Conservation (phyloP, 2,888 invertebrate species). For the Ophion obscuratus region DNA sequence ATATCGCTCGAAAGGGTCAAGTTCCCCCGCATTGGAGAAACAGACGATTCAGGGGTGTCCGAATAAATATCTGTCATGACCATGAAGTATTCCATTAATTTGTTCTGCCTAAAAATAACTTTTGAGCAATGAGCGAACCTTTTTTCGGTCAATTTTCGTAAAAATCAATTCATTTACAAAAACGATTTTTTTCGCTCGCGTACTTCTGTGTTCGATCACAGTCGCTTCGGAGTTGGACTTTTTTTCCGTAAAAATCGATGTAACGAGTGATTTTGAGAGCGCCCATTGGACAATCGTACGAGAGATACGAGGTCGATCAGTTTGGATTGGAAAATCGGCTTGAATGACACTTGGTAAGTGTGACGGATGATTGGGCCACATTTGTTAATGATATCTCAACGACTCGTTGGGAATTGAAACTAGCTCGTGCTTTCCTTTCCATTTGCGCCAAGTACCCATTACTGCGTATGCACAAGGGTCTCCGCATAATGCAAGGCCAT, state of each 20-base stretch:
- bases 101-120: too few species aligned
- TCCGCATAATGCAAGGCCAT: conserved; percentile 37
- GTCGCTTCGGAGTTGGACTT: conserved; percentile 2
- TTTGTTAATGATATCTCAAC: conserved; percentile 62
- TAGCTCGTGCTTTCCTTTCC: conserved; percentile 52
- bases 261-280: conserved; percentile 46
- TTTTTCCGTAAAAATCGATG: conserved; percentile 33
- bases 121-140: too few species aligned
- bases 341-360: conserved; percentile 62
- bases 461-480: conserved; percentile 15
- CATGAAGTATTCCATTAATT: too few species aligned
- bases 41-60: too few species aligned
- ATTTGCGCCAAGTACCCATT: conserved; percentile 40
- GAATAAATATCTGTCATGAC: too few species aligned
- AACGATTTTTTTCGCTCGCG: background rate
- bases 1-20: too few species aligned
- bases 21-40: too few species aligned
- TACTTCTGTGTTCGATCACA: background rate
- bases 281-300: conserved; percentile 48
- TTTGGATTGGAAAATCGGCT: conserved; percentile 68
- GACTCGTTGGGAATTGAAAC: conserved; percentile 55
- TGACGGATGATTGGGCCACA: conserved; percentile 56
- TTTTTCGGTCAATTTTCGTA: background rate
- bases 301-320: conserved; percentile 55
- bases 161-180: background rate